Percentiles rank a stretch among this genome's conserved stretches.
Conservation (phyloP, 2,113 vertebrate species). For the Lophura nycthemera region DNA sequence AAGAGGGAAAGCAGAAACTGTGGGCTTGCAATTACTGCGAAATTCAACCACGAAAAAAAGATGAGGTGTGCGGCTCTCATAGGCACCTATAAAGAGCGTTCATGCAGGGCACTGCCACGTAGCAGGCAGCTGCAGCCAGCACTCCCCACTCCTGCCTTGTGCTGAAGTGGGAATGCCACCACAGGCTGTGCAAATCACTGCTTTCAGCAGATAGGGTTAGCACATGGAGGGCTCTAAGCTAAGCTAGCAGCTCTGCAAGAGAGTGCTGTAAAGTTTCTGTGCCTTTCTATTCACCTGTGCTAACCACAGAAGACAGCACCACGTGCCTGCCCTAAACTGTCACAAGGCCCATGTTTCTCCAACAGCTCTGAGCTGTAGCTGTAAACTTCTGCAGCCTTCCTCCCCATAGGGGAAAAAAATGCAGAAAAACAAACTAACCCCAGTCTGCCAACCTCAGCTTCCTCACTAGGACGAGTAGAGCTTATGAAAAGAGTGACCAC, state of each 20-base stretch:
- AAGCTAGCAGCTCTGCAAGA: not conserved
- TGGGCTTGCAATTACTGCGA: not conserved
- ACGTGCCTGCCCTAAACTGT: not conserved
- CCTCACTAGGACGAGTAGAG: not conserved
- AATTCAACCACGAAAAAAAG: not conserved
- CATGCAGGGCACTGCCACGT: accelerated
- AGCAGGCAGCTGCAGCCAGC: not conserved
- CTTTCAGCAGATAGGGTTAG: not conserved
- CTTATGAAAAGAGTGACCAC: not conserved
- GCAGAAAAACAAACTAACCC: not conserved
- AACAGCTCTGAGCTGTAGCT: not conserved
- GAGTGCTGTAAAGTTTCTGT: not conserved
- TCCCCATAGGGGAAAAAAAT: not conserved
- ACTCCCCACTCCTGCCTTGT: accelerated
- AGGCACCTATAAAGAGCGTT: accelerated
- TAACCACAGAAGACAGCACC: not conserved
- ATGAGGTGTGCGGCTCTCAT: not conserved
- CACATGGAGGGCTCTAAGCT: not conserved
- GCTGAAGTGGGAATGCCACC: accelerated
- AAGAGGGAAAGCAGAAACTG: not conserved
- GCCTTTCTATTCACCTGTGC: not conserved
- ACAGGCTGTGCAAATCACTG: accelerated
- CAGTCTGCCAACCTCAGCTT: not conserved
- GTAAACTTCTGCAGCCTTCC: not conserved
- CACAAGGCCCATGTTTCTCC: not conserved